Percentiles rank a stretch among this genome's conserved stretches.
Conservation (phyloP, 2,797 vertebrate species). For the Pogonophryne albipinna region DNA sequence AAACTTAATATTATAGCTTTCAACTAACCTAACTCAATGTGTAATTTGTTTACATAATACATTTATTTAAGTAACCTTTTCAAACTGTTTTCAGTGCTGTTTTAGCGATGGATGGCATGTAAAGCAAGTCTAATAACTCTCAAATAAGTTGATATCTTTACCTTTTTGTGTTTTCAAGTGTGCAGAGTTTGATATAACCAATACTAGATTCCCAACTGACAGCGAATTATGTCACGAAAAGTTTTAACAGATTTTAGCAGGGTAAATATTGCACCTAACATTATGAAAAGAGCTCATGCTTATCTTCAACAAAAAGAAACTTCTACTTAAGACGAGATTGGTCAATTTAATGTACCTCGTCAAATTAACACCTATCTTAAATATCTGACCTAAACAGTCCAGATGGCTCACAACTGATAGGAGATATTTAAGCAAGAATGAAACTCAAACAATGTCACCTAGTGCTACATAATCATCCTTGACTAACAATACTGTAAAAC, state of each 20-base stretch:
- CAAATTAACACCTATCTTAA: slow-evolving; percentile 38
- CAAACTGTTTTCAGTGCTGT: not conserved
- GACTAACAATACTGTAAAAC: slow-evolving; percentile 56
- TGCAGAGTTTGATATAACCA: slow-evolving; percentile 8
- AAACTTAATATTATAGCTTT: no score
- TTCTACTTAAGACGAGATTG: slow-evolving; percentile 10
- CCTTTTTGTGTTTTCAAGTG: not conserved
- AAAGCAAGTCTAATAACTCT: slow-evolving; percentile 11
- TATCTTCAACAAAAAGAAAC: slow-evolving; percentile 18
- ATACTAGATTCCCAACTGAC: not conserved
- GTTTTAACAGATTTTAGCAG: not conserved
- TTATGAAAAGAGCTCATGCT: not conserved
- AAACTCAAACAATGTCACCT: slow-evolving; percentile 40
- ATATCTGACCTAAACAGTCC: slow-evolving; percentile 27
- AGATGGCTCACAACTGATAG: slow-evolving; percentile 1
- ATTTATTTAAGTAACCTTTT: no score
- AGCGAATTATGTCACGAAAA: not conserved
- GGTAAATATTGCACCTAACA: slow-evolving; percentile 9
- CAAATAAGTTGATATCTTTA: not conserved
- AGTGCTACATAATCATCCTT: slow-evolving; percentile 54
- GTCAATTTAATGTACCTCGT: slow-evolving; percentile 9
- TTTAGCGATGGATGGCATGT: not conserved
- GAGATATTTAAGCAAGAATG: slow-evolving; percentile 29
- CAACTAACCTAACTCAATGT: no score
- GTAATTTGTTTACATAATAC: no score